Base-by-base conservation (phyloP, 2,888 invertebrate genomes). In the Allolobophora icterica region DNA sequence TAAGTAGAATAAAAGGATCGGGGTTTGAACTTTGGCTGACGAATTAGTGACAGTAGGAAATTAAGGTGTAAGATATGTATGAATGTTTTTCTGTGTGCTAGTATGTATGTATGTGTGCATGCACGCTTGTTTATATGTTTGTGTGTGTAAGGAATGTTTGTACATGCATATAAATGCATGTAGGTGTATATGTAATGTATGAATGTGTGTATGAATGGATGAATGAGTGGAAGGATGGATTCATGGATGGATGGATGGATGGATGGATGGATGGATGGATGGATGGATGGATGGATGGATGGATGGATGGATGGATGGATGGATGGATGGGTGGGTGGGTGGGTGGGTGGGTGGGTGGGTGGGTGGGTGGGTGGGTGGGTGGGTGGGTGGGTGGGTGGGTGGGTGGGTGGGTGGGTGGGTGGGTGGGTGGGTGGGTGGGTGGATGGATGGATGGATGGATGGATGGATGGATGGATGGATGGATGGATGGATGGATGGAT, bases 251-350 rank as follows among this genome's bases (percentile, higher is more conserved):
- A 42, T 42, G 90, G 35, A 42, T 90, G 90, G 35, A 42, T 90
- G 90, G 30, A 90, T 90, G 90, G 35, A 90, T 84, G 84, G 83
- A 38, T 90, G 84, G 89, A 84, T 90, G 84, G 89, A 84, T 90
- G 52, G 71, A 52, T 90, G 52, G 13, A 45, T 45, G 19, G 45
- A 13, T 45, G 19, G 45, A 13, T 45, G 19, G 45, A 13, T 45
- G 19, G 45, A 13, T 45, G 19, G 45, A 45, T 45, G 19, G 45
- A 45, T 45, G 17, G 45, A 45, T 45, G 17, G n/a, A 90, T 90
- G 52, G 40, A 35, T 90, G 52, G 40, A 52, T 90, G 52, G 40
- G 21, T 90, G 52, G 33, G 83, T 45, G n/a, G n/a, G 33, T 90
- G 84, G 84, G 21, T 90, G 35, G 84, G 21, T 90, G 52, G 33